phyloP scores from a whole-genome alignment of 2,113 vertebrate species.

The Carollia perspicillata region DNA sequence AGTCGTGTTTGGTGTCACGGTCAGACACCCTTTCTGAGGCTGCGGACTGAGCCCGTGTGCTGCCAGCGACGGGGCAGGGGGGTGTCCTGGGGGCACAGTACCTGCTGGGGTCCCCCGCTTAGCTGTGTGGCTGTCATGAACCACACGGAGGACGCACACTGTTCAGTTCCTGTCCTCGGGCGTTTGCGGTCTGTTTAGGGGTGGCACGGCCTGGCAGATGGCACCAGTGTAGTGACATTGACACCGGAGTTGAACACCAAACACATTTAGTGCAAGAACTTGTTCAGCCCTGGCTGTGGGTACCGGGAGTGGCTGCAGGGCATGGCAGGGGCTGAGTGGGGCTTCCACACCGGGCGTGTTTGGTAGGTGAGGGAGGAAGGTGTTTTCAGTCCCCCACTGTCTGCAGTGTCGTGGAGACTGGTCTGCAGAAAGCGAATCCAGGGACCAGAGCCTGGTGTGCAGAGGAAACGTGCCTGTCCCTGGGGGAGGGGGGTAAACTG shows the following conservation, averaged over 20 bases:
- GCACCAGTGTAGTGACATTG: not conserved
- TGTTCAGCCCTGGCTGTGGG: not conserved
- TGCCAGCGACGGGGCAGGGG: not conserved
- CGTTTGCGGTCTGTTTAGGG: not conserved
- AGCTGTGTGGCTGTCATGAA: not conserved
- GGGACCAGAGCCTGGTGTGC: too few relatives aligned
- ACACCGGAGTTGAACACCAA: not conserved
- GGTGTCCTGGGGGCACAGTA: rapidly evolving
- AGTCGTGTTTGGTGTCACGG: too few relatives aligned
- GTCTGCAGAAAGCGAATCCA: not conserved
- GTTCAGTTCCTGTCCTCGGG: not conserved
- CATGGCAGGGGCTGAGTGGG: not conserved
- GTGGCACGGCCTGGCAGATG: not conserved
- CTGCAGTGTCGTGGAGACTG: not conserved
- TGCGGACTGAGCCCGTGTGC: not conserved
- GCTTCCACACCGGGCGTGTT: not conserved
- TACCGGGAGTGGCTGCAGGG: not conserved
- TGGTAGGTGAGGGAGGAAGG: not conserved
- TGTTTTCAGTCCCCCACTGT: rapidly evolving
- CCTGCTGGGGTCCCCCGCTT: not conserved
- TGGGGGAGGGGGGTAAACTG: not conserved
- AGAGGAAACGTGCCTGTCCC: rapidly evolving
- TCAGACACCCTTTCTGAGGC: too few relatives aligned
- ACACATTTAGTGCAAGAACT: not conserved
- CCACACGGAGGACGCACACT: not conserved